Evolutionary conservation across 2,113 vertebrate species (phyloP).

Genomic region (Orcinus orca): DNA sequence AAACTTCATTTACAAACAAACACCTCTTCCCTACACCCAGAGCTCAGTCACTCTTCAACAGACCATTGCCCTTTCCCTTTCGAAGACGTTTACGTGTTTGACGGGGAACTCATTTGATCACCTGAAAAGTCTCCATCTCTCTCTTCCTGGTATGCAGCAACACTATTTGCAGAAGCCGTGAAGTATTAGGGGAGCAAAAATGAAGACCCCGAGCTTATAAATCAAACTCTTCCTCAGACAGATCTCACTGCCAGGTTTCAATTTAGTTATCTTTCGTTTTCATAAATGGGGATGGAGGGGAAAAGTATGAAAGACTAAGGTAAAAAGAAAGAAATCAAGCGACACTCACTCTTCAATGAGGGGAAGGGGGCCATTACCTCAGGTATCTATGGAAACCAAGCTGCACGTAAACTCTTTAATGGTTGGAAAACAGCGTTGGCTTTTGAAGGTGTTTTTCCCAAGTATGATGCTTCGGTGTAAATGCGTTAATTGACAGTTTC

Average conservation of each 20-base stretch:
- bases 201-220: slow-evolving; percentile 73
- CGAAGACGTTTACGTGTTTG: slow-evolving; percentile 42
- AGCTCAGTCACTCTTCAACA: background rate
- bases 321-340: background rate
- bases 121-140: slow-evolving; percentile 71
- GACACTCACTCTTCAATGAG: background rate
- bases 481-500: slow-evolving; percentile 85
- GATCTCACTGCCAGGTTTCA: slow-evolving; percentile 71
- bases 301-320: background rate
- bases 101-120: slow-evolving; percentile 75
- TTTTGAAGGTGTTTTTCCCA: slow-evolving; percentile 79
- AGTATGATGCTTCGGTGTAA: slow-evolving; percentile 71
- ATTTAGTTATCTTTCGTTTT: slow-evolving; percentile 61
- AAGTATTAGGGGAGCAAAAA: slow-evolving; percentile 70
- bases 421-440: slow-evolving; percentile 74
- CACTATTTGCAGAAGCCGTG: slow-evolving; percentile 58
- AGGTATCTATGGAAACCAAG: slow-evolving; percentile 81
- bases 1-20: slow-evolving; percentile 44
- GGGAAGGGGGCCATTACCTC: slow-evolving; percentile 43
- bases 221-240: slow-evolving; percentile 72
- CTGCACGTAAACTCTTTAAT: slow-evolving; percentile 78
- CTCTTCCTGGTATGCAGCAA: slow-evolving; percentile 56
- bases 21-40: background rate
- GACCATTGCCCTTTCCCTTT: background rate
- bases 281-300: slow-evolving; percentile 63